Base-by-base conservation (phyloP, 2,797 vertebrate species). In the Manis crassicaudata region DNA sequence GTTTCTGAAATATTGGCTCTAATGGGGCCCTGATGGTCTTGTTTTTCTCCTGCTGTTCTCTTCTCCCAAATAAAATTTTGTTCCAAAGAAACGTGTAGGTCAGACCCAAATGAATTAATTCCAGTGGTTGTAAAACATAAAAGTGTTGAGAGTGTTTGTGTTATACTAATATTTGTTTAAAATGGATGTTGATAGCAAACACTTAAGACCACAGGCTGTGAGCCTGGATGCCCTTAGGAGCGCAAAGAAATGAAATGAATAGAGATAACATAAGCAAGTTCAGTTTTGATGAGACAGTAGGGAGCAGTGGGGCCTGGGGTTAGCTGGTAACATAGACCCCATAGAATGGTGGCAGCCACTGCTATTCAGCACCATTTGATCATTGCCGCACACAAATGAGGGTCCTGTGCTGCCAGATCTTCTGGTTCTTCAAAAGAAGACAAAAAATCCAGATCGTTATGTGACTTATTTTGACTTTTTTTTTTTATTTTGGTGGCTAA, bases 361-460 rank as follows among this genome's bases (percentile, higher is more conserved):
- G 4, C 68, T 17, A 0, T 12, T 37, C 11, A 3, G 75, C 10
- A 0, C 32, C 56, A 17, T 1, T 0, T 27, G 27, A 6, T 63
- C 1, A 2, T 29, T 65, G 50, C 27, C 50, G 1, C 3, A 13
- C 20, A 11, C 4, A 7, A 17, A 3, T 21, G 4, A 14, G 32
- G 18, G 60, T 29, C 37, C 35, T 1, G 1, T 9, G 60, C 73
- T 25, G 10, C 25, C 56, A 0, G 2, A 18, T 56, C 50, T 73
- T n/a, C 62, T 18, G 20, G 11, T 63, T 46, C 68, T 73, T 60
- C 60, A 29, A 62, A 77, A 93, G 32, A 88, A 60, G 20, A 72
- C 70, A 12, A 7, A 46, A 73, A 58, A 3, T 56, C n/a, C 56
- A 23, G 18, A 27, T 37, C 37, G 68, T 68, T 52, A 13, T 43